These are phyloP conservation scores for Rhea pennata DNA, from an alignment of 2,113 vertebrate genomes.

Conservation along the genomic window DNA sequence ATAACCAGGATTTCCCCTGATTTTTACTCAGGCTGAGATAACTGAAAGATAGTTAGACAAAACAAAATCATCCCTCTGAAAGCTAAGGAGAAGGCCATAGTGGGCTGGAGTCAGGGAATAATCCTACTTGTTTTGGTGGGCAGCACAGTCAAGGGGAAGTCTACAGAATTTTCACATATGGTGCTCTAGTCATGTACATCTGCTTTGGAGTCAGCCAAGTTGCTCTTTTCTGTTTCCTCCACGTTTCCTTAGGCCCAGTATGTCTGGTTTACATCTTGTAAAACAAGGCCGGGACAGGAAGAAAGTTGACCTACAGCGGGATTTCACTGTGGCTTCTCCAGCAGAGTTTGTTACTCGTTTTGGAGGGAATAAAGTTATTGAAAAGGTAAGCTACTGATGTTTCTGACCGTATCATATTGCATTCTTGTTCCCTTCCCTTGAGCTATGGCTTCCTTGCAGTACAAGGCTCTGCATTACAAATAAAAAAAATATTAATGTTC, in stretches of 20 bases:
- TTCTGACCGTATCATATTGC: not conserved
- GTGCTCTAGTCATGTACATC: not conserved
- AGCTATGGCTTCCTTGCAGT: not conserved
- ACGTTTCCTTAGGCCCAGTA: conserved; percentile 84
- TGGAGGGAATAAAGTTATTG: conserved; percentile 97
- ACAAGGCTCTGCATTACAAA: not conserved
- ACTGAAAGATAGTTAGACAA: not conserved
- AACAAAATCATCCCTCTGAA: not conserved
- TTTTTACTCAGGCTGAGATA: not conserved
- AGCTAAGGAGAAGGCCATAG: not conserved
- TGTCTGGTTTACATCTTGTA: conserved; percentile 96
- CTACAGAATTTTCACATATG: accelerated
- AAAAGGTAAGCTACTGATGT: conserved; percentile 83
- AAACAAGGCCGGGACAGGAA: conserved; percentile 94
- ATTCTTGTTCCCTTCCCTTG: not conserved
- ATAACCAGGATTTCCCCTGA: not conserved
- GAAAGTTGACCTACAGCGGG: conserved; percentile 92
- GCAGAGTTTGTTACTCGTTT: conserved; percentile 98
- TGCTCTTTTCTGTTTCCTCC: not conserved
- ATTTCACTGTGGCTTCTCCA: conserved; percentile 98
- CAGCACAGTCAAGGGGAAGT: not conserved
- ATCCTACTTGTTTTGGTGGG: not conserved
- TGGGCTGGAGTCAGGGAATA: not conserved
- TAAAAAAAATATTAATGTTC: not conserved
- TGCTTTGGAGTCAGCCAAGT: not conserved